Evolutionary conservation across 2,797 vertebrate species (phyloP).

Genomic region (Galago senegalensis): DNA sequence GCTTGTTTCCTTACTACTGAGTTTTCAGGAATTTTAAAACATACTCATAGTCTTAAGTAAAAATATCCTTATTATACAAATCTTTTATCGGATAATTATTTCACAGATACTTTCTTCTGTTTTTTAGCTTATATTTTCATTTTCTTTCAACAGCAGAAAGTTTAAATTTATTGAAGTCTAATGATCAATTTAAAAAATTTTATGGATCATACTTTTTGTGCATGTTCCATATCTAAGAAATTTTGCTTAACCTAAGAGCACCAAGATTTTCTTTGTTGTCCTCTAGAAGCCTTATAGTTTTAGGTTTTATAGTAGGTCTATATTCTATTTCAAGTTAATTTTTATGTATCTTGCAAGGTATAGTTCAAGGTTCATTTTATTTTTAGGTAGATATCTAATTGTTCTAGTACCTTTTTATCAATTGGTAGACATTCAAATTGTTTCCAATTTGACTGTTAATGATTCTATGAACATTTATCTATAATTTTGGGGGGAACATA

Average conservation of each 20-base stretch:
- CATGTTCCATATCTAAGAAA: neutral
- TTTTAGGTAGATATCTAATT: neutral
- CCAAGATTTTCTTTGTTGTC: neutral
- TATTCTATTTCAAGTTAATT: neutral
- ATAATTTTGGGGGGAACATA: neutral
- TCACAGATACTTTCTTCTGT: neutral
- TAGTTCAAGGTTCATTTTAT: neutral
- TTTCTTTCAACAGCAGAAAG: neutral
- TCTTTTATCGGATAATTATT: neutral
- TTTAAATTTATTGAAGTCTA: slow-evolving; percentile 30
- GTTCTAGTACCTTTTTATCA: neutral
- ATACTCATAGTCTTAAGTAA: slow-evolving; percentile 5
- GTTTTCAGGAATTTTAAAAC: slow-evolving; percentile 47
- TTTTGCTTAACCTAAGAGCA: neutral
- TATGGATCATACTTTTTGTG: neutral
- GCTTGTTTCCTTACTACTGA: neutral
- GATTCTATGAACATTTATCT: neutral
- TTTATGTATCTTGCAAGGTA: neutral
- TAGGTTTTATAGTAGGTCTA: neutral
- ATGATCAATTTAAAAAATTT: neutral
- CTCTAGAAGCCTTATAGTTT: neutral
- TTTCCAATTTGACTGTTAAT: neutral
- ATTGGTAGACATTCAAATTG: neutral
- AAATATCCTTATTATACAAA: neutral
- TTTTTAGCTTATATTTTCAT: neutral